Conservation (phyloP, 2,888 invertebrate genomes). For the Gasteruption jaculator region DNA sequence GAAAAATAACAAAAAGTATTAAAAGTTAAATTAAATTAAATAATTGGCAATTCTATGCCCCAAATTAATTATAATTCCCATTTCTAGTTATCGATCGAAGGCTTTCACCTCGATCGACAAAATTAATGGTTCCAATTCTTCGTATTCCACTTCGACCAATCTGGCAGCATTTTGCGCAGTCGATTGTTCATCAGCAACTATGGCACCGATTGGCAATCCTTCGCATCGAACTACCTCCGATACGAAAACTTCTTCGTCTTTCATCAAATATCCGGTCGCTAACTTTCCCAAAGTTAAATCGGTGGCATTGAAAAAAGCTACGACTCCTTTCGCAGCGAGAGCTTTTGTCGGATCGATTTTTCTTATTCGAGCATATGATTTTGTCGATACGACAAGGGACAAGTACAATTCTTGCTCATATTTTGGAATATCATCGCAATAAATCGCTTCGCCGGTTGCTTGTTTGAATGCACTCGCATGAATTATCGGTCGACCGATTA, state of each 20-base stretch:
- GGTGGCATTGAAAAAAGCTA: slow-evolving; percentile 68
- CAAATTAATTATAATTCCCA: not conserved
- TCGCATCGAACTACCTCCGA: slow-evolving; percentile 57
- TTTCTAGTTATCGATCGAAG: not conserved
- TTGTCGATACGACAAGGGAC: slow-evolving; percentile 71
- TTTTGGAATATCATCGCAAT: slow-evolving; percentile 79
- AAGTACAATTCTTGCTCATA: slow-evolving; percentile 73
- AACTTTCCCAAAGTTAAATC: slow-evolving; percentile 69
- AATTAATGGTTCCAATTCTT: slow-evolving; percentile 72
- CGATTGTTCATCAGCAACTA: slow-evolving; percentile 70
- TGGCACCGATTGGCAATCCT: slow-evolving; percentile 73
- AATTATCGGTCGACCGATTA: slow-evolving; percentile 74
- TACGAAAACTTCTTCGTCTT: slow-evolving; percentile 79
- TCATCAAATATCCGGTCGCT: slow-evolving; percentile 63
- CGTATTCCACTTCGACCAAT: slow-evolving; percentile 72
- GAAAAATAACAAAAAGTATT: slow-evolving; percentile 1
- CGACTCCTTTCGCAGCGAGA: slow-evolving; percentile 70
- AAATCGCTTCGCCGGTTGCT: slow-evolving; percentile 83
- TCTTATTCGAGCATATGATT: slow-evolving; percentile 73
- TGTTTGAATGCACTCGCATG: slow-evolving; percentile 81
- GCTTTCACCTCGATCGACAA: slow-evolving; percentile 67
- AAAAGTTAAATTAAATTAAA: not conserved
- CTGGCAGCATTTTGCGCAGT: slow-evolving; percentile 79
- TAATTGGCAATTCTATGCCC: not conserved
- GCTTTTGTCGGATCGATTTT: slow-evolving; percentile 70